phyloP scores from a whole-genome alignment of 2,113 vertebrate genomes.

The Fulmarus glacialis region DNA sequence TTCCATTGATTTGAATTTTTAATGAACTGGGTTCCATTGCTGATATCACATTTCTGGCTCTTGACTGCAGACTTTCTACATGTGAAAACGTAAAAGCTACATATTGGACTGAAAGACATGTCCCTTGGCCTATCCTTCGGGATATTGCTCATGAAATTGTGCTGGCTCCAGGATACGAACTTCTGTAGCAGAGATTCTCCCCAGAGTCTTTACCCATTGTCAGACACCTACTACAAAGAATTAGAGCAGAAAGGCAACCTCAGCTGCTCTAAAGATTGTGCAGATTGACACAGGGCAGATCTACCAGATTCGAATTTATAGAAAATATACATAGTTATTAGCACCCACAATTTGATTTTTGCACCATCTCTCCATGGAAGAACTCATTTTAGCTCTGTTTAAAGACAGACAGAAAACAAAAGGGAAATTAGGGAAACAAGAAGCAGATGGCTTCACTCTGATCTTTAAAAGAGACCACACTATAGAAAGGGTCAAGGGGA shows the following conservation, averaged over 20 bases:
- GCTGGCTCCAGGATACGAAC: conserved; percentile 9
- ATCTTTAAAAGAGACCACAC: not conserved
- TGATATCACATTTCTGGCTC: conserved; percentile 16
- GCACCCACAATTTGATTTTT: not conserved
- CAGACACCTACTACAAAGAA: not conserved
- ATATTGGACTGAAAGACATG: not conserved
- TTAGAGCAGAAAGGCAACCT: not conserved
- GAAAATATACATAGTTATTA: not conserved
- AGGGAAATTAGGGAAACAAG: not conserved
- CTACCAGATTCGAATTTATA: not conserved
- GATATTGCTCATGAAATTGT: not conserved
- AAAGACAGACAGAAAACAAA: not conserved
- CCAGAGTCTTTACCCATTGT: not conserved
- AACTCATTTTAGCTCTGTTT: not conserved
- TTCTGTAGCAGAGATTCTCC: not conserved
- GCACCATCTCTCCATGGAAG: not conserved
- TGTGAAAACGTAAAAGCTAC: conserved; percentile 1
- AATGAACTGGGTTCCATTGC: conserved; percentile 33
- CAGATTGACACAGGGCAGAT: not conserved
- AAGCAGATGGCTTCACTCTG: not conserved
- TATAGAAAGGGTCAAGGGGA: not conserved
- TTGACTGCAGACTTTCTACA: not conserved
- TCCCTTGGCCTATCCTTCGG: conserved; percentile 11
- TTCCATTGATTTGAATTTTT: conserved; percentile 62
- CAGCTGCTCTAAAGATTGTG: not conserved